These are phyloP conservation scores for Sus scrofa DNA, from an alignment of 2,113 vertebrate species.

Conservation along the genomic window T2T-Sscrofa CM000823.6:23341001-23341500, in stretches of 20 bases:
- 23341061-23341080: not conserved
- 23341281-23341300: not conserved
- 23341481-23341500: no score
- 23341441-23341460: no score
- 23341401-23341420: no score
- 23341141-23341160: not conserved
- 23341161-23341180: not conserved
- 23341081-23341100: not conserved
- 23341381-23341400: no score
- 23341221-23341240: not conserved
- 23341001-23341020: not conserved
- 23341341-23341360: no score
- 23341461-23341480: no score
- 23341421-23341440: no score
- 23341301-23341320: not conserved
- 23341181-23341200: not conserved
- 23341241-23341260: not conserved
- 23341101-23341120: not conserved
- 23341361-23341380: no score
- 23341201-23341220: not conserved
- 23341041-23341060: not conserved
- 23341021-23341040: not conserved
- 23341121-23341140: not conserved
- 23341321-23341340: no score
- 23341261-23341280: not conserved